Evolutionary conservation across 2,797 vertebrate genomes (phyloP), one percentile per base, ranked within the genome.

Genomic region (Denticeps clupeoides): DNA sequence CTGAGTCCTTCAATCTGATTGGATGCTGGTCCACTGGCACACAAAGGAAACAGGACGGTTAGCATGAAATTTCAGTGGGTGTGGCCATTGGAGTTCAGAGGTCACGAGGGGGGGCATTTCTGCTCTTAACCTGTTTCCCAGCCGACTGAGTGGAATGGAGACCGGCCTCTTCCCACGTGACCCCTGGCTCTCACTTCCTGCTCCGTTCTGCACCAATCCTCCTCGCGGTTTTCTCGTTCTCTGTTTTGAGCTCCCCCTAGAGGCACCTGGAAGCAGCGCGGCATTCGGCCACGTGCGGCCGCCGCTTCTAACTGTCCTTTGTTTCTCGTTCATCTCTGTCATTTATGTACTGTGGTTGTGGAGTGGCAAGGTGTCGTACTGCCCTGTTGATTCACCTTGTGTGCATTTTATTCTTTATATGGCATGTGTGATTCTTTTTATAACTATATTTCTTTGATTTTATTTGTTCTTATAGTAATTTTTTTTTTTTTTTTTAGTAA

Each of bases 11-110:
- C n/a, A n/a, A n/a, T n/a, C n/a, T n/a, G n/a, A n/a, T n/a, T n/a
- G n/a, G n/a, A n/a, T n/a, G n/a, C n/a, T n/a, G n/a, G n/a, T n/a
- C n/a, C n/a, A n/a, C n/a, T n/a, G n/a, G n/a, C n/a, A n/a, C n/a
- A n/a, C n/a, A n/a, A n/a, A n/a, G n/a, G n/a, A n/a, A n/a, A n/a
- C n/a, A n/a, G n/a, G n/a, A n/a, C n/a, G n/a, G n/a, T n/a, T n/a
- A n/a, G n/a, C n/a, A n/a, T n/a, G n/a, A n/a, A n/a, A n/a, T n/a
- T n/a, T n/a, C 38, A 9, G 42, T 60, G 58, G 60, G 49, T 41
- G 35, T 55, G 33, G 58, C 43, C 38, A 53, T 25, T 7, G 23
- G 24, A 51, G 64, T 58, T 63, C 58, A 63, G 45, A 63, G 64
- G 60, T 67, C 53, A 51, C 35, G 23, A 52, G 55, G 46, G 41